Conservation (phyloP, 2,888 invertebrate species). For the Sialis lutaria region DNA sequence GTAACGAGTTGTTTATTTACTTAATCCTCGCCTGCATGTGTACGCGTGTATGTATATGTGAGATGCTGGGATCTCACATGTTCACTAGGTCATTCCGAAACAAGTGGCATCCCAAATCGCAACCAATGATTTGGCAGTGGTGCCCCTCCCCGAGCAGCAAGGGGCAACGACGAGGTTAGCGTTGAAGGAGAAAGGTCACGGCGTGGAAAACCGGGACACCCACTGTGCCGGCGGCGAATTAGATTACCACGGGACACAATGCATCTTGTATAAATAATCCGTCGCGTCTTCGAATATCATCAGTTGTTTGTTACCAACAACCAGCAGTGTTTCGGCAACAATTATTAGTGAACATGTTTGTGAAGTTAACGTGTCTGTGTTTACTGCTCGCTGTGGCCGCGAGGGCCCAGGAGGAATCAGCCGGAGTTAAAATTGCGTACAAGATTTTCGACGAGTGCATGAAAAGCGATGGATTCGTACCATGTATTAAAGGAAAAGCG, state of each 20-base stretch:
- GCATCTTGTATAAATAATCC: background rate
- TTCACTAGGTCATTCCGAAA: too few relatives aligned
- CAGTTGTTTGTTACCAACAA: slow-evolving; percentile 1
- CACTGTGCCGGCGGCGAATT: background rate
- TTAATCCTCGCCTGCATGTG: too few relatives aligned
- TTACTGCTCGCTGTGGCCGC: slow-evolving; percentile 18
- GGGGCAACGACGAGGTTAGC: background rate
- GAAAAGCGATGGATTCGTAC: slow-evolving; percentile 42
- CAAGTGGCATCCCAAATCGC: too few relatives aligned
- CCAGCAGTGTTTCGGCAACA: background rate
- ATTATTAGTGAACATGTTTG: slow-evolving; percentile 9
- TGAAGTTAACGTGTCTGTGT: slow-evolving; percentile 18
- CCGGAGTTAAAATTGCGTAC: slow-evolving; percentile 46
- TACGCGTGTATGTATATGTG: too few relatives aligned
- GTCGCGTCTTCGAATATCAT: background rate
- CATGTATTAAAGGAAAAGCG: slow-evolving; percentile 68
- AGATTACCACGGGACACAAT: background rate
- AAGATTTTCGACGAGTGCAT: slow-evolving; percentile 67
- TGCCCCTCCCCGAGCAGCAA: too few relatives aligned
- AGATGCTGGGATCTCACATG: too few relatives aligned
- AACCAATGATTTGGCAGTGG: too few relatives aligned
- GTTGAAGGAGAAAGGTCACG: slow-evolving; percentile 3
- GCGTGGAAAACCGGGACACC: slow-evolving; percentile 4
- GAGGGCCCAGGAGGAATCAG: slow-evolving; percentile 22
- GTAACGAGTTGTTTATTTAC: too few relatives aligned